phyloP scores from a whole-genome alignment of 2,113 vertebrate genomes.

The Donacobius atricapilla region DNA sequence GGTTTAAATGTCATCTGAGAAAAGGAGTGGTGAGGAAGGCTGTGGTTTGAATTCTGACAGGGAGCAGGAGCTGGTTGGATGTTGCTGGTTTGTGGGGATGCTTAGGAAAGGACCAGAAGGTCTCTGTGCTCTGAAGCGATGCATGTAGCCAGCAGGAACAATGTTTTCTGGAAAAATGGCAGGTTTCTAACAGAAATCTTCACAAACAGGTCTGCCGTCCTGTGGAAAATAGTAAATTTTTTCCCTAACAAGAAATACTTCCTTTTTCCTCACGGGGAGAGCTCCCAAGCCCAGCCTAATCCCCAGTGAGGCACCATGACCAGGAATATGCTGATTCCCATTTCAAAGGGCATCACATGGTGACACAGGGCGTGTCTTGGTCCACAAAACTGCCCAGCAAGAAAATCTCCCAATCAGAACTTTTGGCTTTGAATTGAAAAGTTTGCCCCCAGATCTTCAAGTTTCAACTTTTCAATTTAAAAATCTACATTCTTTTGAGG shows the following conservation, averaged over 20 bases:
- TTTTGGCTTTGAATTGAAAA: neutral
- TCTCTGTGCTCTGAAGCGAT: neutral
- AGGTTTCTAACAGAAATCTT: neutral
- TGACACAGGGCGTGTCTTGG: accelerated
- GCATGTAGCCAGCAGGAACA: neutral
- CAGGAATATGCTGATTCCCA: neutral
- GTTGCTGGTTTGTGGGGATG: neutral
- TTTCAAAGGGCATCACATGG: accelerated
- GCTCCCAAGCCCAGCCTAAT: neutral
- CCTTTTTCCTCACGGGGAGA: neutral
- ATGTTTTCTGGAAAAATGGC: neutral
- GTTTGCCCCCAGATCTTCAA: neutral
- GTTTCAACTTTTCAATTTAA: neutral
- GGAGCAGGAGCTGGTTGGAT: neutral
- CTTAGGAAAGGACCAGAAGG: neutral
- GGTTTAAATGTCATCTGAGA: conserved; percentile 44
- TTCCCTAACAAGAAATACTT: neutral
- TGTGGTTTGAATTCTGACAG: neutral
- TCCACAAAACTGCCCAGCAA: neutral
- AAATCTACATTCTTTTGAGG: neutral
- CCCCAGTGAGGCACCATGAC: neutral
- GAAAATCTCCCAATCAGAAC: neutral
- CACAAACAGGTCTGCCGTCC: neutral
- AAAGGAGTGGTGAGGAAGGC: neutral
- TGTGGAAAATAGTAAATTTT: neutral